These are phyloP conservation scores for Cyclina sinensis DNA, from an alignment of 1,140 invertebrate genomes.

Conservation along the genomic window DNA sequence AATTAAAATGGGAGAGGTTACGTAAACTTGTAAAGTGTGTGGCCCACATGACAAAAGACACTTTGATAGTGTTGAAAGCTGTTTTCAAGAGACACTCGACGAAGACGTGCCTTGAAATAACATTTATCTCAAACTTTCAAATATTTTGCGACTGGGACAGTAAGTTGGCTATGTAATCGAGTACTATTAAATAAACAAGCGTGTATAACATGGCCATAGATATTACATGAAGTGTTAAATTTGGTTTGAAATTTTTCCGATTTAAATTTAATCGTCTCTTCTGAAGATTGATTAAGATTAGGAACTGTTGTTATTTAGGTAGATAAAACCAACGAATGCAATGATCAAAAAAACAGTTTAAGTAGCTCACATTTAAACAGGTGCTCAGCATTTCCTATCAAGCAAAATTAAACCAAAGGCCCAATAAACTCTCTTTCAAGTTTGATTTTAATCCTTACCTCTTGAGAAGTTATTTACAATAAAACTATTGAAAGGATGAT, in stretches of 20 bases:
- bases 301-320: slow-evolving; percentile 36
- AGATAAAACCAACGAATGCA: slow-evolving; percentile 11
- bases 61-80: slow-evolving; percentile 22
- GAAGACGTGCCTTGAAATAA: slow-evolving; percentile 46
- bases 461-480: slow-evolving; percentile 28
- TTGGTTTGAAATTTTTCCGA: slow-evolving; percentile 40
- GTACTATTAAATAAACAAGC: slow-evolving; percentile 48
- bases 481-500: slow-evolving; percentile 38
- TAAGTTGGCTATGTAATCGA: slow-evolving; percentile 42
- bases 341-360: slow-evolving; percentile 11
- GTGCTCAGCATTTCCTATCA: slow-evolving; percentile 11
- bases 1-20: neutral
- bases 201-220: slow-evolving; percentile 42
- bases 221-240: slow-evolving; percentile 54
- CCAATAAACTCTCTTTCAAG: slow-evolving; percentile 33
- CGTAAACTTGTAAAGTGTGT: slow-evolving; percentile 24
- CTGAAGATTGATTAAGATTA: slow-evolving; percentile 36
- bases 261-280: slow-evolving; percentile 52
- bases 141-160: slow-evolving; percentile 36
- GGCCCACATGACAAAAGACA: slow-evolving; percentile 4
- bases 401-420: slow-evolving; percentile 10
- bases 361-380: slow-evolving; percentile 15
- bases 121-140: slow-evolving; percentile 45
- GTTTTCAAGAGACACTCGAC: slow-evolving; percentile 32
- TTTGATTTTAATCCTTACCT: slow-evolving; percentile 41